Conservation (phyloP, 1,140 invertebrate species). For the Drosophila paulistorum region DNA sequence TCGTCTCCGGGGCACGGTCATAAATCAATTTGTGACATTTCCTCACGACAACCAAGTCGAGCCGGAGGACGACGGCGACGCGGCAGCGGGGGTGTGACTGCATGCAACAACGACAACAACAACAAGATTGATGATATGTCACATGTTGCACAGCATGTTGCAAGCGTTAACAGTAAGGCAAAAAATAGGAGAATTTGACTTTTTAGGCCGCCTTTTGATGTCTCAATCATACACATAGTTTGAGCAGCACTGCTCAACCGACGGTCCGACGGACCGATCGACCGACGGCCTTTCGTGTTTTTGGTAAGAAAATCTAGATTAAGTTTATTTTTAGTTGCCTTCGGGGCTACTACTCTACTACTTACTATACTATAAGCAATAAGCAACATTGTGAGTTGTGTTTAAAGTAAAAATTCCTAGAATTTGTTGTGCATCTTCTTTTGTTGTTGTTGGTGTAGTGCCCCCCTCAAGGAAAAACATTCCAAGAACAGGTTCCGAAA, state of each 20-base stretch:
- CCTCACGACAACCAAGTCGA: constrained; percentile 51
- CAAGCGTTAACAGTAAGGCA: constrained; percentile 67
- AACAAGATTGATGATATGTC: constrained; percentile 77
- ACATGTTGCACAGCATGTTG: constrained; percentile 50
- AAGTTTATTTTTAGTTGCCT: constrained; percentile 69
- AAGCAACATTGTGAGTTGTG: constrained; percentile 49
- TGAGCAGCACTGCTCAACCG: constrained; percentile 41
- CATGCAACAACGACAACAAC: constrained; percentile 29
- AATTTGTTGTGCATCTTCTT: constrained; percentile 62
- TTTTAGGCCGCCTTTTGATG: constrained; percentile 40
- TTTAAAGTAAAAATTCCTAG: constrained; percentile 49
- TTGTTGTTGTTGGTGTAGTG: constrained; percentile 46
- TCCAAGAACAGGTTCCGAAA: constrained; percentile 71
- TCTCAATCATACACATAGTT: constrained; percentile 60
- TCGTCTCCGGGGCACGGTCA: constrained; percentile 47
- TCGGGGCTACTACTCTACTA: constrained; percentile 10
- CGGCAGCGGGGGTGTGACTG: constrained; percentile 57
- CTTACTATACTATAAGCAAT: no score
- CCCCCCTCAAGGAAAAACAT: constrained; percentile 60
- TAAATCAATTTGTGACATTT: constrained; percentile 82
- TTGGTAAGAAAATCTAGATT: constrained; percentile 62
- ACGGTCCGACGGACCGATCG: constrained; percentile 5
- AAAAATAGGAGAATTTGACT: constrained; percentile 12
- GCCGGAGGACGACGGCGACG: constrained; percentile 4
- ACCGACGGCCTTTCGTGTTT: not conserved